These are phyloP conservation scores for Pituophis catenifer DNA, from an alignment of 2,113 vertebrate genomes.

Conservation along the genomic window DNA sequence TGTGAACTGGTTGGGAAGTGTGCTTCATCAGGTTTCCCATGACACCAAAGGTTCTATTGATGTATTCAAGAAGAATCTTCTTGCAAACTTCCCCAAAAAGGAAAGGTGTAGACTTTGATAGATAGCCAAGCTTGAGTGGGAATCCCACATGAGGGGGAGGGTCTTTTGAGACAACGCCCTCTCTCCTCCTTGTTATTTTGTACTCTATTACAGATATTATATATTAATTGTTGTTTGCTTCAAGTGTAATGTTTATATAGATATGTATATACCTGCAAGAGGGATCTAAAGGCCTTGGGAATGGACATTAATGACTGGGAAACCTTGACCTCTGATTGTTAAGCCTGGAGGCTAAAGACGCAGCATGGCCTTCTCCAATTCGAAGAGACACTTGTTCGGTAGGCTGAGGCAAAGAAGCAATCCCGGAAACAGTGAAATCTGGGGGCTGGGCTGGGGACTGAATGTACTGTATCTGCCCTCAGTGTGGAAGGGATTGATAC, in stretches of 20 bases:
- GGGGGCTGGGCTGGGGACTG: too few relatives aligned
- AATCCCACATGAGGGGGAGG: background rate
- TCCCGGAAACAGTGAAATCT: too few relatives aligned
- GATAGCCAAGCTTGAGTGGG: background rate
- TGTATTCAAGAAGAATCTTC: background rate
- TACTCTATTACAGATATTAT: background rate
- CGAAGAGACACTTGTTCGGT: too few relatives aligned
- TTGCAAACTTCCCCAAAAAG: background rate
- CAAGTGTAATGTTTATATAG: background rate
- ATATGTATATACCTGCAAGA: too few relatives aligned
- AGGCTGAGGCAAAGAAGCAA: too few relatives aligned
- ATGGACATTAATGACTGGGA: too few relatives aligned
- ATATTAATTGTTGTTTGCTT: background rate
- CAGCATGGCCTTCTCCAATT: too few relatives aligned
- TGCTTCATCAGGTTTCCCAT: background rate
- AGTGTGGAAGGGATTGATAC: too few relatives aligned
- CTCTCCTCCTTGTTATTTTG: background rate
- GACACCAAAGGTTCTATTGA: background rate
- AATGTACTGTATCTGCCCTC: too few relatives aligned
- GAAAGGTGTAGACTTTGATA: background rate
- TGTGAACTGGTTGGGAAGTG: background rate
- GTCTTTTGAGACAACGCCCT: background rate
- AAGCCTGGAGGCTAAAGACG: too few relatives aligned
- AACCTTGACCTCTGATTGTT: too few relatives aligned
- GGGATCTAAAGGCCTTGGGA: too few relatives aligned